Evolutionary conservation across 2,113 vertebrate genomes (phyloP).

Genomic region (Cololabis saira): DNA sequence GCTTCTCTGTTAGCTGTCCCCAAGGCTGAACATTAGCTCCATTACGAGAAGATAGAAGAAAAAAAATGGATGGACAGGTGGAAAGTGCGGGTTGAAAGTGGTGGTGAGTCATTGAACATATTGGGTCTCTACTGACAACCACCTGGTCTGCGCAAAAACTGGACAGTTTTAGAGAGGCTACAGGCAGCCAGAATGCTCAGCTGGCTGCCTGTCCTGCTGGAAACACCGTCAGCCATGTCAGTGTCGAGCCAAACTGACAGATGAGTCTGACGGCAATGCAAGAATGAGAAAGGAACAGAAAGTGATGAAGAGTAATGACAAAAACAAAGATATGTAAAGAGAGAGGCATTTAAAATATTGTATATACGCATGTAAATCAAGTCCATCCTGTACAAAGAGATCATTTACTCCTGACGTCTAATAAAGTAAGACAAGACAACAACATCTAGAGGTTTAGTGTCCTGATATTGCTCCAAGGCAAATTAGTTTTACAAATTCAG

Average conservation of each 20-base stretch:
- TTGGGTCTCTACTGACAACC: conserved; percentile 21
- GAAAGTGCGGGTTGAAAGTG: conserved; percentile 22
- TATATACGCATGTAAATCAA: too few species aligned
- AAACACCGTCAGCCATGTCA: conserved; percentile 20
- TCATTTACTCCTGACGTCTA: too few species aligned
- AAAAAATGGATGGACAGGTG: conserved; percentile 17
- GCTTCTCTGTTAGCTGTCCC: conserved; percentile 74
- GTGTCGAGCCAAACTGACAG: conserved; percentile 15
- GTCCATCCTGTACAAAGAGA: too few species aligned
- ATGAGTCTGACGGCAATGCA: conserved; percentile 12
- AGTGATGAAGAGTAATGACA: not conserved
- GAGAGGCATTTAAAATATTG: not conserved
- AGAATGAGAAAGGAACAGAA: not conserved
- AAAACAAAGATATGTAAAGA: not conserved
- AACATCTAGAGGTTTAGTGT: too few species aligned
- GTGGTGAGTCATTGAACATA: conserved; percentile 49
- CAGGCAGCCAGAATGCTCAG: conserved; percentile 30
- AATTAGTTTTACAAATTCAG: too few species aligned
- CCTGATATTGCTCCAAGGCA: too few species aligned
- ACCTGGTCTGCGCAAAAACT: conserved; percentile 31
- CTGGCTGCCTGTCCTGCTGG: conserved; percentile 16
- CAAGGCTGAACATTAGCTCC: conserved; percentile 84
- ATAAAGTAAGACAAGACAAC: too few species aligned
- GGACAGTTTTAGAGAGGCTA: conserved; percentile 15
- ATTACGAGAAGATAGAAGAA: conserved; percentile 71